Percentiles rank a stretch among this genome's conserved stretches.
Conservation (phyloP, 2,888 invertebrate genomes). For the Caenorhabditis parvicauda region DNA sequence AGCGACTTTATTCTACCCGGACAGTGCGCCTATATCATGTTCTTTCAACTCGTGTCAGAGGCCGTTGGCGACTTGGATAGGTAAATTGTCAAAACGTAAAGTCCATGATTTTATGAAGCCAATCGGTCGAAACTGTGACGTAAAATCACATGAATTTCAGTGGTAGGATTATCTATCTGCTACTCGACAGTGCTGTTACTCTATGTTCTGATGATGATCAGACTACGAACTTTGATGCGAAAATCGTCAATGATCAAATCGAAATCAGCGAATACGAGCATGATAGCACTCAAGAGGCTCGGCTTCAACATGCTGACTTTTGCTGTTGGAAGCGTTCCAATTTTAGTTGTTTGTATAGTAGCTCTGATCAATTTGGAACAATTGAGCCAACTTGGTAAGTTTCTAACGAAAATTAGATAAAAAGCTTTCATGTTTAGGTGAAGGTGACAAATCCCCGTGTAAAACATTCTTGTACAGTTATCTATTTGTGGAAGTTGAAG, state of each 20-base stretch:
- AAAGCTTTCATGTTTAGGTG: constrained; percentile 16
- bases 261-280: constrained; percentile 20
- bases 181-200: constrained; percentile 45
- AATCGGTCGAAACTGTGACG: background rate
- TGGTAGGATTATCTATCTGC: constrained; percentile 40
- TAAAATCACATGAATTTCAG: too few relatives aligned
- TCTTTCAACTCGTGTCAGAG: constrained; percentile 43
- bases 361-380: constrained; percentile 41
- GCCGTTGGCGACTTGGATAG: constrained; percentile 47
- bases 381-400: constrained; percentile 35
- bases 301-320: constrained; percentile 50
- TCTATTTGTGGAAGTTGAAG: constrained; percentile 52
- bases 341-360: constrained; percentile 49
- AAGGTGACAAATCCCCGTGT: constrained; percentile 39
- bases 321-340: constrained; percentile 45
- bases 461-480: constrained; percentile 48
- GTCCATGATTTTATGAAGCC: background rate
- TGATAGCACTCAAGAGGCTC: constrained; percentile 48
- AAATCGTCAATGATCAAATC: constrained; percentile 17
- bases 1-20: constrained; percentile 53
- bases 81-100: constrained; percentile 3
- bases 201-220: constrained; percentile 41
- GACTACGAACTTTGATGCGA: constrained; percentile 14
- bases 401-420: background rate
- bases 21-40: constrained; percentile 52